These are phyloP conservation scores for Anoplophora glabripennis DNA, from an alignment of 1,140 invertebrate genomes.

Conservation along the genomic window DNA sequence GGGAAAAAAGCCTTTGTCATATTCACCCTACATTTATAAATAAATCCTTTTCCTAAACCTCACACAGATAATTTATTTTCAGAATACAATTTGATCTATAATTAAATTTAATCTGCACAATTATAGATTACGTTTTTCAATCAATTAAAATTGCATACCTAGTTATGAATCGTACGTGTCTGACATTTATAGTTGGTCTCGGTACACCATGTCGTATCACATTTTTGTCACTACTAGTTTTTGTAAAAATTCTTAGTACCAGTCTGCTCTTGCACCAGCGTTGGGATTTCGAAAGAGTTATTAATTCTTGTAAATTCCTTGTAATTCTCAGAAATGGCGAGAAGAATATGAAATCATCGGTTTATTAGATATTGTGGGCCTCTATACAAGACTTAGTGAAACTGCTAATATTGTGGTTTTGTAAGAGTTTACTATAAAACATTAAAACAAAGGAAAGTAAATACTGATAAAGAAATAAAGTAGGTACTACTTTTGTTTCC, in stretches of 20 bases:
- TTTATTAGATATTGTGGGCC: too few species aligned
- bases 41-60: not conserved
- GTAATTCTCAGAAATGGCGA: not conserved
- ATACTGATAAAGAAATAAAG: not conserved
- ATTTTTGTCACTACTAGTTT: not conserved
- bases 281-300: not conserved
- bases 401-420: too few species aligned
- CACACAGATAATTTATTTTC: not conserved
- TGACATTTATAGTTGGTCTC: not conserved
- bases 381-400: too few species aligned
- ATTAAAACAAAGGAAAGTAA: not conserved
- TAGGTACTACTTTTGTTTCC: too few species aligned
- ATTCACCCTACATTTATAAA: not conserved
- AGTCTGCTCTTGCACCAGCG: not conserved
- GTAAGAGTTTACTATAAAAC: too few species aligned
- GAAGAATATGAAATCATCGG: too few species aligned
- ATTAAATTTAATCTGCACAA: constrained; percentile 7
- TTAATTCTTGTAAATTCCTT: not conserved
- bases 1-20: not conserved
- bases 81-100: not conserved
- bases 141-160: constrained; percentile 2
- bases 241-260: not conserved
- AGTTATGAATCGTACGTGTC: not conserved
- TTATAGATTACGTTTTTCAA: constrained; percentile 10
- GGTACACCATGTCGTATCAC: not conserved